phyloP scores from a whole-genome alignment of 2,797 vertebrate genomes.

The Myiotriccus ornatus region DNA sequence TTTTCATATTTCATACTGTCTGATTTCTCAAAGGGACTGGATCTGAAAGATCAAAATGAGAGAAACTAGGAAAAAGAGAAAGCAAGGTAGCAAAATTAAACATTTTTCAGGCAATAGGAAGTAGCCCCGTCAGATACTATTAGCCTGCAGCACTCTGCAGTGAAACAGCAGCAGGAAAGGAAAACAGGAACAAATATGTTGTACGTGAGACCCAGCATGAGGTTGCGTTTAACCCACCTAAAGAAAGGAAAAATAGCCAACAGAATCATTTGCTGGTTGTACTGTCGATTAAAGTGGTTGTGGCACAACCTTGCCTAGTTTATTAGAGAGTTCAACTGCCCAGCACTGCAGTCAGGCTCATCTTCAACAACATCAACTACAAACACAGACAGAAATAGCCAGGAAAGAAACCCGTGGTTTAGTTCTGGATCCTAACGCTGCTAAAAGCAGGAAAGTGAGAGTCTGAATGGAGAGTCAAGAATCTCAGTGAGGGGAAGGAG shows the following conservation, averaged over 20 bases:
- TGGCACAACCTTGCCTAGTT: not conserved
- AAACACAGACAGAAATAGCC: not conserved
- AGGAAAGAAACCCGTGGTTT: not conserved
- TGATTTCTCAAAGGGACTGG: slow-evolving; percentile 79
- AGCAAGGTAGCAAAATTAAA: slow-evolving; percentile 46
- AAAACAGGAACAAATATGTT: slow-evolving; percentile 62
- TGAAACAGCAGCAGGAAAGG: slow-evolving; percentile 38
- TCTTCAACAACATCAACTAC: not conserved
- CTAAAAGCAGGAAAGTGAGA: not conserved
- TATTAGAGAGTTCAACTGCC: not conserved
- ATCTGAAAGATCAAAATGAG: slow-evolving; percentile 73
- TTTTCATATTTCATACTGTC: slow-evolving; percentile 83
- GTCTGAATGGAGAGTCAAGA: not conserved
- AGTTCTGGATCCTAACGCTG: not conserved
- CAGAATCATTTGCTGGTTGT: not conserved
- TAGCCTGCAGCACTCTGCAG: slow-evolving; percentile 47
- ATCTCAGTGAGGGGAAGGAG: not conserved
- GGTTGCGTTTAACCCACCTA: slow-evolving; percentile 16
- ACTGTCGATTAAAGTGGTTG: not conserved
- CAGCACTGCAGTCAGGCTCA: not conserved
- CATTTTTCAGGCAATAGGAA: slow-evolving; percentile 43
- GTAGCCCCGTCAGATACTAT: slow-evolving; percentile 12
- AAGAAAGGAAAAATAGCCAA: not conserved
- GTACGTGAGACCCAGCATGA: slow-evolving; percentile 33
- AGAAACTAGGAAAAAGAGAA: slow-evolving; percentile 41